A percentile compares a stretch with the other conserved stretches of the same genome.
These are phyloP conservation scores for Erynnis tages DNA, from an alignment of 2,888 invertebrate species.

Conservation along the genomic window DNA sequence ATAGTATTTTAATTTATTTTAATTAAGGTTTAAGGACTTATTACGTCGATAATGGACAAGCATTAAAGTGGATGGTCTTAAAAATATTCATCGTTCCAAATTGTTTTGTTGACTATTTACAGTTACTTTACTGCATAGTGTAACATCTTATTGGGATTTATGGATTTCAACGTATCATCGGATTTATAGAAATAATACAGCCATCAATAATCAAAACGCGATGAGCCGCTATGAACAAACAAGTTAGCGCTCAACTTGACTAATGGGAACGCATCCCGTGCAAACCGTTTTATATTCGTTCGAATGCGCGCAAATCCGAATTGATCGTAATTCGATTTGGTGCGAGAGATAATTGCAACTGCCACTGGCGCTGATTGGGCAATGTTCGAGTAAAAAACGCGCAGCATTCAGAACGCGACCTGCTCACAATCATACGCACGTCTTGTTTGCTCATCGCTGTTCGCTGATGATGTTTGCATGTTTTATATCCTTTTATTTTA, in stretches of 20 bases:
- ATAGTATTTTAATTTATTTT: too few relatives aligned
- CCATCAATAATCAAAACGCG: conserved; percentile 10
- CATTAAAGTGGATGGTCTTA: too few relatives aligned
- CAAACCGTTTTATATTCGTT: conserved; percentile 81
- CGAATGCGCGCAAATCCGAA: conserved; percentile 81
- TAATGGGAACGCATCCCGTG: conserved; percentile 79
- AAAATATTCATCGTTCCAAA: too few relatives aligned
- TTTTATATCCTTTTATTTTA: conserved; percentile 52
- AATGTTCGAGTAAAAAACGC: conserved; percentile 64
- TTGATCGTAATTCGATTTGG: conserved; percentile 82
- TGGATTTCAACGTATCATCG: too few relatives aligned
- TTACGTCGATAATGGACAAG: too few relatives aligned
- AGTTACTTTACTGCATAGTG: too few relatives aligned
- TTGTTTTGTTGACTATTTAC: too few relatives aligned
- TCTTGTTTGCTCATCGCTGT: conserved; percentile 64
- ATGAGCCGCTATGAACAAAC: conserved; percentile 57
- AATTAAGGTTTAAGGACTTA: too few relatives aligned
- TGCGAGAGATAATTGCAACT: conserved; percentile 79
- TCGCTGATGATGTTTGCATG: conserved; percentile 74
- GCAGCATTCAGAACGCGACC: conserved; percentile 44
- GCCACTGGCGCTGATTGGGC: conserved; percentile 80
- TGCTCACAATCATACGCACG: conserved; percentile 69
- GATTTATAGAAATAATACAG: conserved; percentile 13
- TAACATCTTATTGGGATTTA: too few relatives aligned
- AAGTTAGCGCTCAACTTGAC: conserved; percentile 64